These are phyloP conservation scores for Eulemur rufifrons DNA, from an alignment of 2,113 vertebrate species.

Conservation along the genomic window DNA sequence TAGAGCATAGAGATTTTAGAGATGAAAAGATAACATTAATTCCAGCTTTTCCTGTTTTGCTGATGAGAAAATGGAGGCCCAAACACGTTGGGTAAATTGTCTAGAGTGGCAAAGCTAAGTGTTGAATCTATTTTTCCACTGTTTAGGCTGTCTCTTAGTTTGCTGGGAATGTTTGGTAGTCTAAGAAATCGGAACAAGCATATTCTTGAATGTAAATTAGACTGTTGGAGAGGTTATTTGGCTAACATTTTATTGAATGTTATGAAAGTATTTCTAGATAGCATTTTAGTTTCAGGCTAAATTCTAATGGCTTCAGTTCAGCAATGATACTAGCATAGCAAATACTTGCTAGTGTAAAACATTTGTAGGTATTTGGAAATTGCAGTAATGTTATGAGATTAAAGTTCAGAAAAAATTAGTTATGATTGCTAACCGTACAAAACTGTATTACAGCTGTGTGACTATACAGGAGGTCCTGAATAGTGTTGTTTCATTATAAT, in stretches of 20 bases:
- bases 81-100: not conserved
- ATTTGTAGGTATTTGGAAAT: constrained; percentile 31
- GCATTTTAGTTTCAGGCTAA: constrained; percentile 27
- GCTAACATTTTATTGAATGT: not conserved
- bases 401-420: constrained; percentile 48
- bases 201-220: constrained; percentile 36
- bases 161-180: not conserved
- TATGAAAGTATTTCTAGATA: constrained; percentile 4
- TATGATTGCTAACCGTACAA: not conserved
- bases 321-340: not conserved
- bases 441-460: not conserved
- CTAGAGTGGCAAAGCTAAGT: not conserved
- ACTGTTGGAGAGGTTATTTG: constrained; percentile 26
- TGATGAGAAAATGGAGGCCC: not conserved
- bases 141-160: not conserved
- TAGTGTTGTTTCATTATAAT: not conserved
- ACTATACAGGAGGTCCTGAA: not conserved
- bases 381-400: not conserved
- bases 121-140: not conserved
- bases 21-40: not conserved
- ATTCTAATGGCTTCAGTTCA: not conserved
- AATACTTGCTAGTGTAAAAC: not conserved
- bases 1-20: not conserved
- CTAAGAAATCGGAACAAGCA: not conserved
- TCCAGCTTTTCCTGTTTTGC: not conserved